phyloP scores from a whole-genome alignment of 2,113 vertebrate genomes.

The Brachyhypopomus gauderio region DNA sequence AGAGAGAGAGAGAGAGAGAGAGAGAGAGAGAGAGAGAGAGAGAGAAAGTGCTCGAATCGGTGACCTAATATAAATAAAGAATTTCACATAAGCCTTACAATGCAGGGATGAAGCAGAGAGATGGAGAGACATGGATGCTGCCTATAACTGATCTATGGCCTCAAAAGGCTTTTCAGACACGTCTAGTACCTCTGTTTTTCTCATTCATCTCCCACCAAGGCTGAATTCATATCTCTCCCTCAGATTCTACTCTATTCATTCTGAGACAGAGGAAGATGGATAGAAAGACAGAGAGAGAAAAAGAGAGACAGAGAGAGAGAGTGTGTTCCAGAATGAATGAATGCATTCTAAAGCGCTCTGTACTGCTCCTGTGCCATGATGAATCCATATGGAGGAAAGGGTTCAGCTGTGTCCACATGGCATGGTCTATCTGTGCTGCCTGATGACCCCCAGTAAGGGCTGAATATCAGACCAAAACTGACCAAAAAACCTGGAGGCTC shows the following conservation, averaged over 20 bases:
- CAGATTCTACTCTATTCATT: conserved; percentile 20
- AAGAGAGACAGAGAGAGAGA: no score
- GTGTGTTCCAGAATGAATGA: conserved; percentile 6
- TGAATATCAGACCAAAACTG: no score
- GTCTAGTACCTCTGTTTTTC: neutral
- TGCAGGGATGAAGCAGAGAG: neutral
- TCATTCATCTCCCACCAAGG: neutral
- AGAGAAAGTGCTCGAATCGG: neutral
- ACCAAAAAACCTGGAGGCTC: no score
- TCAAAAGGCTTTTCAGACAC: neutral
- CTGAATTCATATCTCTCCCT: neutral
- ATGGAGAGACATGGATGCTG: neutral
- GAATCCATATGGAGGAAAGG: neutral
- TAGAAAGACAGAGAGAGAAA: neutral
- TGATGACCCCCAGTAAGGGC: no score
- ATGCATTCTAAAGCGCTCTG: conserved; percentile 8
- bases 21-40: neutral
- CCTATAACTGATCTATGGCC: neutral
- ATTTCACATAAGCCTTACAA: neutral
- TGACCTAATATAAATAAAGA: neutral
- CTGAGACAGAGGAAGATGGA: neutral
- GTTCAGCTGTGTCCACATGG: neutral
- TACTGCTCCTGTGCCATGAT: neutral
- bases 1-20: neutral
- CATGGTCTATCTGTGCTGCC: neutral